Percentiles rank a stretch among this genome's conserved stretches.
Conservation (phyloP, 1,140 invertebrate genomes). For the fruit fly (Drosophila melanogaster) region DNA sequence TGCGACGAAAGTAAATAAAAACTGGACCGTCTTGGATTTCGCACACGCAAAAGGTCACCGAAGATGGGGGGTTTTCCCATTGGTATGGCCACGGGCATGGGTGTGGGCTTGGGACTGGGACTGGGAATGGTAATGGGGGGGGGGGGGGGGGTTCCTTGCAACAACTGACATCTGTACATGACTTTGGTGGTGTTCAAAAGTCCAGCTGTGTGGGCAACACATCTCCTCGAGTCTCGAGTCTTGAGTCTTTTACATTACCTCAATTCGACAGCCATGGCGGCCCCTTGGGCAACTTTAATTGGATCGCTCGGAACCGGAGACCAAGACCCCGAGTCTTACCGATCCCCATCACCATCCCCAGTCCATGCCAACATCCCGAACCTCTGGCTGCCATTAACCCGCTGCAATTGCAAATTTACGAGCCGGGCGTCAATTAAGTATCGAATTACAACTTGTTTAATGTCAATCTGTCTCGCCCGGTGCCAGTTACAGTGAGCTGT, state of each 20-base stretch:
- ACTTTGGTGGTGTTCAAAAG: conserved; percentile 34
- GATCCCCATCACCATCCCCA: neutral
- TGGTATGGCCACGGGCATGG: neutral
- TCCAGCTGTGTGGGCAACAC: conserved; percentile 55
- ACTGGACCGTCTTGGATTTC: conserved; percentile 67
- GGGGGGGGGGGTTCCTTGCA: no score
- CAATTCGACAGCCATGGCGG: conserved; percentile 77
- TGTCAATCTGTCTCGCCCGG: conserved; percentile 78
- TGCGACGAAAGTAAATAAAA: conserved; percentile 76
- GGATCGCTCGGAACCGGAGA: conserved; percentile 47
- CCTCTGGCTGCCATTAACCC: conserved; percentile 30
- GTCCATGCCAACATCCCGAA: neutral
- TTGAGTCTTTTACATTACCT: conserved; percentile 72
- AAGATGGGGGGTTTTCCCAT: neutral
- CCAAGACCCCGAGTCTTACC: conserved; percentile 19
- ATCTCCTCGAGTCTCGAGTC: conserved; percentile 18
- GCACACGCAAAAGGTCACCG: conserved; percentile 50
- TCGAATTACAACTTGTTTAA: conserved; percentile 85
- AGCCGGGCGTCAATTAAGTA: conserved; percentile 84
- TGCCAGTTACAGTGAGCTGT: conserved; percentile 52
- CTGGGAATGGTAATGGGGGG: neutral
- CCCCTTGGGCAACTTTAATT: conserved; percentile 81
- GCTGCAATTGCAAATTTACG: conserved; percentile 83
- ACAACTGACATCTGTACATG: conserved; percentile 40
- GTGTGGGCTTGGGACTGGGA: neutral